A percentile compares a stretch with the other conserved stretches of the same genome.
Conservation (phyloP, 2,888 invertebrate species). For the Lasioglossum marginatum region DNA sequence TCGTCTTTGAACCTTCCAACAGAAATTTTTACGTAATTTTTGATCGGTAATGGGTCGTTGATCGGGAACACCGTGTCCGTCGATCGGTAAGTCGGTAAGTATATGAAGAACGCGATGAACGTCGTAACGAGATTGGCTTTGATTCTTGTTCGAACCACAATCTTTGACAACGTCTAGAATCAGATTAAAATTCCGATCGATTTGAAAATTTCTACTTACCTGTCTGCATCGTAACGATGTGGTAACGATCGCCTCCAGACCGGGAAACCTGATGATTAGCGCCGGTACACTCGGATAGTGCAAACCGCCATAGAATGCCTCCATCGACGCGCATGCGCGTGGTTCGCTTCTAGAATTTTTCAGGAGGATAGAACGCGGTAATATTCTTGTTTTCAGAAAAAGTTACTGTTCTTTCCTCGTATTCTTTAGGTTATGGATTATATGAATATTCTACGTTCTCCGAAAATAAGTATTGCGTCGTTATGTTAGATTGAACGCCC, state of each 20-base stretch:
- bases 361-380: background rate
- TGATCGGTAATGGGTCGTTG: background rate
- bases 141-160: background rate
- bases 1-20: background rate
- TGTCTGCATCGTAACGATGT: background rate
- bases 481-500: background rate
- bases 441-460: background rate
- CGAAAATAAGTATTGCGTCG: background rate
- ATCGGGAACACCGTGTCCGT: background rate
- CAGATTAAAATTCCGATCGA: background rate
- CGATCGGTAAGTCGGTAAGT: background rate
- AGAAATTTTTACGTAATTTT: background rate
- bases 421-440: background rate
- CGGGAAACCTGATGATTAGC: background rate
- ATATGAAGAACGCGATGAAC: background rate
- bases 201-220: background rate
- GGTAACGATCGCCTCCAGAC: background rate
- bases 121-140: background rate
- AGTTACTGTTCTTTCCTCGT: background rate
- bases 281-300: background rate
- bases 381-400: background rate
- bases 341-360: background rate
- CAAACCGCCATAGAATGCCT: background rate
- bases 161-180: background rate
- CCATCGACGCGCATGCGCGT: background rate